Evolutionary conservation across 2,797 vertebrate genomes (phyloP).

Genomic region (Spatula versicolor): DNA sequence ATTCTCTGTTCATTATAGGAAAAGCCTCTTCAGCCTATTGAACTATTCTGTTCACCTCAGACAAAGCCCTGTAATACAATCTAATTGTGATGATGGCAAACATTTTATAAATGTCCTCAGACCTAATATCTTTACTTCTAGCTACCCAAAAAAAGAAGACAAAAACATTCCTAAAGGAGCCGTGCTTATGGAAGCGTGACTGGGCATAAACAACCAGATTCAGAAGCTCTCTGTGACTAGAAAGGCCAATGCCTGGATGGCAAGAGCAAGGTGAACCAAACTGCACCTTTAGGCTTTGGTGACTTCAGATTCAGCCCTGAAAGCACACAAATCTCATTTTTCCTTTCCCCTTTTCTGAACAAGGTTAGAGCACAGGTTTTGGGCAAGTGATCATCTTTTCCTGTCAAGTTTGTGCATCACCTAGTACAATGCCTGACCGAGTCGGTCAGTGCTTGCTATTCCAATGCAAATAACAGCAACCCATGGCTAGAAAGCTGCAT

Average conservation of each 20-base stretch:
- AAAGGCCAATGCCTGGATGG: neutral
- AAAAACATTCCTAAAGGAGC: neutral
- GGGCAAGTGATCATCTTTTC: neutral
- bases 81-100: constrained; percentile 38
- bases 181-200: neutral
- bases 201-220: neutral
- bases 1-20: neutral
- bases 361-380: neutral
- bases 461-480: neutral
- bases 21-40: constrained; percentile 35
- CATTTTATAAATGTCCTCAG: neutral
- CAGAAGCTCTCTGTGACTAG: neutral
- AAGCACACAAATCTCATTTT: neutral
- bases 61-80: constrained; percentile 36
- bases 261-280: neutral
- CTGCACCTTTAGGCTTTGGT: neutral
- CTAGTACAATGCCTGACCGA: rapidly evolving
- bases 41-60: constrained; percentile 23
- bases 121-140: neutral
- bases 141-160: neutral
- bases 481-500: rapidly evolving
- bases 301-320: neutral
- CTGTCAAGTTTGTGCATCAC: neutral
- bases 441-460: rapidly evolving
- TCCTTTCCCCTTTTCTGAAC: neutral